A percentile compares a stretch with the other conserved stretches of the same genome.
These are phyloP conservation scores for Drosophila albomicans DNA, from an alignment of 1,140 invertebrate genomes.

Conservation along the genomic window DNA sequence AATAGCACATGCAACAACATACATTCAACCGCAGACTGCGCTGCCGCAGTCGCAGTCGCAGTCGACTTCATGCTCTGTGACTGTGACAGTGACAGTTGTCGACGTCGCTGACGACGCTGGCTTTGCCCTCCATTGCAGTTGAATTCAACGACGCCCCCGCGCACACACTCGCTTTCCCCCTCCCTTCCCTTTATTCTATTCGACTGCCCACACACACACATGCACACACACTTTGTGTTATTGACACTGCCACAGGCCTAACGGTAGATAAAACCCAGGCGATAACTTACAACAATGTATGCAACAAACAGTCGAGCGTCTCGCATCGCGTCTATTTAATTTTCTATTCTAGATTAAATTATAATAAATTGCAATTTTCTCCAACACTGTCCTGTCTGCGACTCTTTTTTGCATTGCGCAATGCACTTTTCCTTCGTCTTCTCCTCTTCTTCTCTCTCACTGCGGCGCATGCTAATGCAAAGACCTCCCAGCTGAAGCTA, in stretches of 20 bases:
- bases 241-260: slow-evolving; percentile 73
- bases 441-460: slow-evolving; percentile 15
- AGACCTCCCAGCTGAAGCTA: background rate
- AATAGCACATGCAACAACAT: slow-evolving; percentile 49
- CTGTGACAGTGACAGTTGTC: slow-evolving; percentile 1
- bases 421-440: slow-evolving; percentile 50
- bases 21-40: slow-evolving; percentile 56
- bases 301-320: slow-evolving; percentile 30
- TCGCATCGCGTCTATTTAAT: slow-evolving; percentile 68
- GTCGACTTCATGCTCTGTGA: background rate
- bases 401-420: slow-evolving; percentile 46
- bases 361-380: slow-evolving; percentile 78
- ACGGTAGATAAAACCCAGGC: slow-evolving; percentile 77
- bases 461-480: slow-evolving; percentile 31
- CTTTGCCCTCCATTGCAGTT: slow-evolving; percentile 1
- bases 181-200: background rate
- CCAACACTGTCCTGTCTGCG: slow-evolving; percentile 1
- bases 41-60: slow-evolving; percentile 22
- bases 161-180: slow-evolving; percentile 24
- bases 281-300: slow-evolving; percentile 73
- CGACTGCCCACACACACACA: slow-evolving; percentile 22
- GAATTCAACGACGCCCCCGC: slow-evolving; percentile 61
- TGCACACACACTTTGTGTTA: slow-evolving; percentile 56
- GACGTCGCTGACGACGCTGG: slow-evolving; percentile 9
- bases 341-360: slow-evolving; percentile 83